Conservation (phyloP, 1,140 invertebrate species). For the Argopecten irradians region DNA sequence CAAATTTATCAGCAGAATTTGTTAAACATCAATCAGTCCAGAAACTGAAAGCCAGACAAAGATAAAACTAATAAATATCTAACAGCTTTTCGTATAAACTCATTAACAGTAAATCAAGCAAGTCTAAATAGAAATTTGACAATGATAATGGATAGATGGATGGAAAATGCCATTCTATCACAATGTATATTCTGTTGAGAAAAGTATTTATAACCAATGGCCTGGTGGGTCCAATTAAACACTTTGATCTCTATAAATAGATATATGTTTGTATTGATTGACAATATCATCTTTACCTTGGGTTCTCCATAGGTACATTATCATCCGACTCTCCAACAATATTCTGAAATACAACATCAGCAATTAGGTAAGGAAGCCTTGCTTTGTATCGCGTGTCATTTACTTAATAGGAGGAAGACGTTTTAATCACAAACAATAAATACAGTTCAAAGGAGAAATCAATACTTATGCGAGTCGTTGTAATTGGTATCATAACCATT, state of each 20-base stretch:
- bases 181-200: not conserved
- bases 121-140: not conserved
- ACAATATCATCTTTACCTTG: not conserved
- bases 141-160: not conserved
- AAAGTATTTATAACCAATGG: not conserved
- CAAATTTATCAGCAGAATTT: no score
- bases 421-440: not conserved
- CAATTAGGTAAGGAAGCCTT: not conserved
- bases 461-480: not conserved
- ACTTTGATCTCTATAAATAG: not conserved
- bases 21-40: no score
- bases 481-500: not conserved
- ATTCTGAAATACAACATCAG: not conserved
- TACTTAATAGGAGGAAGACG: not conserved
- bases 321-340: not conserved
- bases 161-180: not conserved
- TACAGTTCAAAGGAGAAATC: not conserved
- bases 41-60: no score
- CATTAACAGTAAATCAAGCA: no score
- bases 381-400: not conserved
- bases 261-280: not conserved
- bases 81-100: no score
- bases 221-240: not conserved
- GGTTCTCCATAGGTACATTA: not conserved
- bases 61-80: no score